Percentiles rank a stretch among this genome's conserved stretches.
Evolutionary conservation across 2,113 vertebrate genomes (phyloP).

Genomic region (Halcyon malimbica): DNA sequence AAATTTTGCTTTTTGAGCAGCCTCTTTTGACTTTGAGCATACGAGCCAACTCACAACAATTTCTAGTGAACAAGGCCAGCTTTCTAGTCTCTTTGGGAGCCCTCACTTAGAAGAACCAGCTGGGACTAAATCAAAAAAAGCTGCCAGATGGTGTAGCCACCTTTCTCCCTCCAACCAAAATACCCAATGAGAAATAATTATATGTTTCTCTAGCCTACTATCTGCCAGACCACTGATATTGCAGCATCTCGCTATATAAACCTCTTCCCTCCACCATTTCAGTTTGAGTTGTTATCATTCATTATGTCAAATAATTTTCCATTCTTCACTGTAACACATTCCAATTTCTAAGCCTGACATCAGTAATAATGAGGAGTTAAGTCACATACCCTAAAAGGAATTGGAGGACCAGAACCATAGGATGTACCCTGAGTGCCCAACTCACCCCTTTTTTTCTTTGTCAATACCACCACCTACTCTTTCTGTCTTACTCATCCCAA

Average conservation of each 20-base stretch:
- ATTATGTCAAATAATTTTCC: background rate
- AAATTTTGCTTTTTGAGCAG: constrained; percentile 24
- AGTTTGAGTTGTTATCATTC: background rate
- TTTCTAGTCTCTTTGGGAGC: constrained; percentile 45
- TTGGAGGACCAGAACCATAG: background rate
- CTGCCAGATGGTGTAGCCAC: constrained; percentile 53
- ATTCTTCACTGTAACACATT: background rate
- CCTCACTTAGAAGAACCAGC: constrained; percentile 45
- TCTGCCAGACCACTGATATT: background rate
- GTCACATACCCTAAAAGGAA: background rate
- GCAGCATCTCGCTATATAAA: background rate
- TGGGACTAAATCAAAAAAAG: constrained; percentile 54
- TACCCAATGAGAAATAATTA: constrained; percentile 32
- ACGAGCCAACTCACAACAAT: constrained; percentile 8
- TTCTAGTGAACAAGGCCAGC: constrained; percentile 22
- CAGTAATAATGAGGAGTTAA: background rate
- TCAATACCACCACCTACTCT: accelerated
- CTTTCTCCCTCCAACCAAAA: constrained; percentile 44
- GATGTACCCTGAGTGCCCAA: background rate
- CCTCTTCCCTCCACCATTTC: background rate
- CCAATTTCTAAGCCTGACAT: background rate
- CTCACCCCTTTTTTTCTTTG: background rate
- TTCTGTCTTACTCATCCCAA: background rate
- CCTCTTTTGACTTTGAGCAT: background rate
- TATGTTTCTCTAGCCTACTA: background rate